Percentiles rank a stretch among this genome's conserved stretches.
Evolutionary conservation across 2,888 invertebrate genomes (phyloP).

Genomic region (Phania funesta): DNA sequence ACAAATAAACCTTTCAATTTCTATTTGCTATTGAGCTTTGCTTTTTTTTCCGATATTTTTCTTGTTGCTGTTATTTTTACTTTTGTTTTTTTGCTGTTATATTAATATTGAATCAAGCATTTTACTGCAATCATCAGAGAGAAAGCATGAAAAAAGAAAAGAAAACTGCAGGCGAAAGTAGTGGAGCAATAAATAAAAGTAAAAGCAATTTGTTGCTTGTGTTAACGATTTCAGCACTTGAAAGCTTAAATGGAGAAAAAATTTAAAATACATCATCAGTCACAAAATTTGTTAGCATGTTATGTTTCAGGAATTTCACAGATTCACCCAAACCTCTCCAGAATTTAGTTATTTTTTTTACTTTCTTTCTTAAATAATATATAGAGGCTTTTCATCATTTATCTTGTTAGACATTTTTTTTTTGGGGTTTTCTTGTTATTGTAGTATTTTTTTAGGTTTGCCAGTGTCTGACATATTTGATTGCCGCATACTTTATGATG

Average conservation of each 20-base stretch:
- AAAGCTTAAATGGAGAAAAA: slow-evolving; percentile 5
- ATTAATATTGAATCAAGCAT: slow-evolving; percentile 33
- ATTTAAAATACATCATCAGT: slow-evolving; percentile 40
- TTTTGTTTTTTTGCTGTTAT: background rate
- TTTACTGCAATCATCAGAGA: slow-evolving; percentile 49
- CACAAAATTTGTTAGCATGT: slow-evolving; percentile 32
- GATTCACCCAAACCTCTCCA: slow-evolving; percentile 35
- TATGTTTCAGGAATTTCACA: slow-evolving; percentile 33
- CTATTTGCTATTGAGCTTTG: slow-evolving; percentile 34
- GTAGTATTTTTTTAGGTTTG: background rate
- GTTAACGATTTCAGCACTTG: slow-evolving; percentile 52
- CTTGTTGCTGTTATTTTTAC: background rate
- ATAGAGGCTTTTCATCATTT: slow-evolving; percentile 54
- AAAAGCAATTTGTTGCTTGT: slow-evolving; percentile 61
- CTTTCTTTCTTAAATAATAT: slow-evolving; percentile 36
- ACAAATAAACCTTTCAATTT: slow-evolving; percentile 49
- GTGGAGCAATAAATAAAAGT: slow-evolving; percentile 13
- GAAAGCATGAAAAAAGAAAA: background rate
- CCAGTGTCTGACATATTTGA: slow-evolving; percentile 46
- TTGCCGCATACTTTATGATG: slow-evolving; percentile 42
- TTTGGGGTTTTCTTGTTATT: background rate
- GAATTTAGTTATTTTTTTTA: slow-evolving; percentile 2
- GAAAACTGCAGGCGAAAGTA: slow-evolving; percentile 32
- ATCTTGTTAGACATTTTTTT: slow-evolving; percentile 39
- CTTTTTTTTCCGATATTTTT: background rate